Base-by-base conservation (phyloP, 2,797 vertebrate species). In the Pseudomugil tenellus region DNA sequence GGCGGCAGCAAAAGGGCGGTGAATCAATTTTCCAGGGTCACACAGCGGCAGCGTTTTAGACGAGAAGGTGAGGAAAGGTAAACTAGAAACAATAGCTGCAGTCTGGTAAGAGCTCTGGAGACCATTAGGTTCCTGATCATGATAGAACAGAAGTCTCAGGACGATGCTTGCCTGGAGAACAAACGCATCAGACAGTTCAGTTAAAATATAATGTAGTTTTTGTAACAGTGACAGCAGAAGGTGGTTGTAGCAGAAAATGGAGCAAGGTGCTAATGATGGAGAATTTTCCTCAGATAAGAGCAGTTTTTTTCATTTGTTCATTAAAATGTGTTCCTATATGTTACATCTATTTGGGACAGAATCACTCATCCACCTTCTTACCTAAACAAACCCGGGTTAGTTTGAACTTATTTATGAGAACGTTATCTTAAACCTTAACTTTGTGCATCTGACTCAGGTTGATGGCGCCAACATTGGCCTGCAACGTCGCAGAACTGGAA, bases 11-110 rank as follows among this genome's bases (percentile, higher is more conserved):
- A 28, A 61, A 65, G 17, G 76, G 59, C 69, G 67, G 73, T 57
- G 77, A 86, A 84, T 89, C 81, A 66, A 71, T 88, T 77, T 84
- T 32, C 74, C 31, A 74, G 58, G 81, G 73, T 46, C 29, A 14
- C 29, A 26, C 11, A 6, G 53, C 65, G 64, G 56, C 26, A 69
- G 69, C 17, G 52, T 80, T 77, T 74, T 49, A 49, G 62, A 83
- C 59, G 43, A n/a, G 0, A 34, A 60, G 66, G 75, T 75, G 69
- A 72, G 54, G 43, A 72, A 82, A 72, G 69, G 64, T 31, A 13
- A 72, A 75, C 59, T 60, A 55, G 68, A 68, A 82, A 79, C 72
- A 69, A 81, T 70, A 74, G 61, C 41, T 43, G 41, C 43, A 63
- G 56, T 69, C 34, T 55, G 35, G 70, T 46, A 63, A 23, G 58